Percentiles rank a stretch among this genome's conserved stretches.
Evolutionary conservation across 2,113 vertebrate species (phyloP).

Genomic region (Tachysurus fulvidraco): DNA sequence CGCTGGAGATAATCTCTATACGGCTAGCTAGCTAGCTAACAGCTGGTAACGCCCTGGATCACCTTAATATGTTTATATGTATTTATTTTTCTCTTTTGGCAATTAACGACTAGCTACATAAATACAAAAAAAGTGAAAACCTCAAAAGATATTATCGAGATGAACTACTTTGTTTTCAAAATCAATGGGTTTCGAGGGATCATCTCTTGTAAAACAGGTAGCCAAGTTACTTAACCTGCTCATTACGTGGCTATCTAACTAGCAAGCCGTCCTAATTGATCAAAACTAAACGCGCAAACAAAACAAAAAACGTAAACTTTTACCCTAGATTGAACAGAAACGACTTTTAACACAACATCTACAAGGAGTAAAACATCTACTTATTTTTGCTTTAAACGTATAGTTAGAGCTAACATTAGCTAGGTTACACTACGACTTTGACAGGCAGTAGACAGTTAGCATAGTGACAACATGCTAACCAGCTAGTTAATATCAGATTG

Average conservation of each 20-base stretch:
- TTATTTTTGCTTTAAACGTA: too few relatives aligned
- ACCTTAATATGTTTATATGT: too few relatives aligned
- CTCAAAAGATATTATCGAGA: background rate
- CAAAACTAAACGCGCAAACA: background rate
- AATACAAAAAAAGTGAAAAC: background rate
- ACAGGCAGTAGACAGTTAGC: background rate
- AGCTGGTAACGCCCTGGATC: background rate
- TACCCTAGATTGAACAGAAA: background rate
- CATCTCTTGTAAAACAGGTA: background rate
- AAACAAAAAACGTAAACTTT: background rate
- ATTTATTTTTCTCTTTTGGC: background rate
- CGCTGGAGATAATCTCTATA: background rate
- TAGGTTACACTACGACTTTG: background rate
- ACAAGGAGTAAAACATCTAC: background rate
- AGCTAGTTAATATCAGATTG: background rate
- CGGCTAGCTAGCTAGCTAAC: background rate
- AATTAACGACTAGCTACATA: background rate
- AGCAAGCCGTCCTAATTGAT: background rate
- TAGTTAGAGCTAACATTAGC: background rate
- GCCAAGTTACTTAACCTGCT: background rate
- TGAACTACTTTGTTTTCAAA: too few relatives aligned
- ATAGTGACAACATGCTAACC: background rate
- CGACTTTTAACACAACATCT: background rate
- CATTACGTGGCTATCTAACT: background rate
- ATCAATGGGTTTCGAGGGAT: background rate